phyloP scores from a whole-genome alignment of 2,888 invertebrate genomes.

The Drosophila tanythrix region DNA sequence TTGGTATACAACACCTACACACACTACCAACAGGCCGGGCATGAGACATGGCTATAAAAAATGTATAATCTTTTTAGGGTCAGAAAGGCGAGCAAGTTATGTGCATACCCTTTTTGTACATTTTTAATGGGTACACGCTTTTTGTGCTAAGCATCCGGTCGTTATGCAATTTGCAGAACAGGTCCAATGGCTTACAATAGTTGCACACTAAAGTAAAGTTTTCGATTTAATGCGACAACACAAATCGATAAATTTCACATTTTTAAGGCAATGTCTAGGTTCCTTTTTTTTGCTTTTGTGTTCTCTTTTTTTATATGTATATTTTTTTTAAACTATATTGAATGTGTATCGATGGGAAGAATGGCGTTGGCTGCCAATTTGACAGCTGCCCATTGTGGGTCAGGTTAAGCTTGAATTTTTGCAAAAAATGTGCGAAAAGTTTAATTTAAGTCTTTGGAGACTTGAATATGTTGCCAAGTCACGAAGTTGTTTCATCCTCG shows the following conservation, averaged over 20 bases:
- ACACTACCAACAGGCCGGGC: neutral
- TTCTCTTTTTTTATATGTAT: neutral
- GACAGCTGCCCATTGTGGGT: neutral
- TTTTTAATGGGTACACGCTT: neutral
- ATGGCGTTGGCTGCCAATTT: neutral
- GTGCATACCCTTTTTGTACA: conserved; percentile 6
- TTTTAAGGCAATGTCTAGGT: neutral
- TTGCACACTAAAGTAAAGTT: neutral
- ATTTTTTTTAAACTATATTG: neutral
- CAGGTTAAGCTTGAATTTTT: neutral
- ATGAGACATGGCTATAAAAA: neutral
- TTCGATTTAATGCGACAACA: neutral
- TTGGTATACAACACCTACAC: neutral
- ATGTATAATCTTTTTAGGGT: conserved; percentile 6
- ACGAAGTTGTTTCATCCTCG: neutral
- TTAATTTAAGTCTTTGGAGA: neutral
- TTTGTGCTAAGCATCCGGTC: conserved; percentile 5
- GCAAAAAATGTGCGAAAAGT: neutral
- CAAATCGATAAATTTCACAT: neutral
- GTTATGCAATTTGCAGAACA: conserved; percentile 9
- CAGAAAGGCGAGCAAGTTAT: conserved; percentile 5
- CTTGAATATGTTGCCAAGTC: neutral
- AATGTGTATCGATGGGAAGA: neutral
- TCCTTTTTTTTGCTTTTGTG: neutral
- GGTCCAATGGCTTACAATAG: neutral